Base-by-base conservation (phyloP, 1,140 invertebrate genomes). In the Bicyclus anynana region DNA sequence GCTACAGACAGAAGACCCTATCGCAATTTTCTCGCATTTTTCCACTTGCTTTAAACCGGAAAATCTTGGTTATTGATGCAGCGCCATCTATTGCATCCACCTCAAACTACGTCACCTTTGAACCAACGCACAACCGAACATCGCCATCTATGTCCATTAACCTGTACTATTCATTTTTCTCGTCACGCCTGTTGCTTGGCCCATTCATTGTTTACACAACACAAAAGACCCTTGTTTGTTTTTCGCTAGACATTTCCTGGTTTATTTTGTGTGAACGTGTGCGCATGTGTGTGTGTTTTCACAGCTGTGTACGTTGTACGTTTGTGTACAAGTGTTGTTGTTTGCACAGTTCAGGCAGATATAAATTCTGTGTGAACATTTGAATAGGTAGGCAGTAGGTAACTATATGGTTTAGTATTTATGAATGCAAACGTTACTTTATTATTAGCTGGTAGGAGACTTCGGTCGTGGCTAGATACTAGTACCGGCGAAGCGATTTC, bases 161-260 rank as follows among this genome's bases (percentile, higher is more conserved):
- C 72, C 75, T 71, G 72, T 79, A 84, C 42, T 61, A 53, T 17
- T 17, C 71, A 53, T 74, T 79, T 79, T 80, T 74, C 53, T 23
- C 80, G 83, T 85, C 83, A 84, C 72, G 83, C 85, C 85, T 86
- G 85, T 88, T 88, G 85, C 85, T 54, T 50, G 83, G 73, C 65
- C 70, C 67, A 69, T 74, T 62, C 76, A 74, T 86, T 86, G 85
- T 88, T 88, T 88, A 88, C 85, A 85, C 78, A 88, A 83, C 69
- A 87, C 80, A 88, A 86, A 84, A 85, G 82, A 83, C 83, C 85
- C 83, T 72, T 87, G 84, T 88, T 88, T 88, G 83, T 83, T 88
- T 86, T 88, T 85, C 80, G 83, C 84, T 86, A 88, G 81, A 84
- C 83, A 81, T 87, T 87, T 86, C 84, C 84, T 87, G 83, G 84